Evolutionary conservation across 1,140 invertebrate genomes (phyloP), one percentile per base, ranked within the genome.

Genomic region (Caenorhabditis tropicalis): DNA sequence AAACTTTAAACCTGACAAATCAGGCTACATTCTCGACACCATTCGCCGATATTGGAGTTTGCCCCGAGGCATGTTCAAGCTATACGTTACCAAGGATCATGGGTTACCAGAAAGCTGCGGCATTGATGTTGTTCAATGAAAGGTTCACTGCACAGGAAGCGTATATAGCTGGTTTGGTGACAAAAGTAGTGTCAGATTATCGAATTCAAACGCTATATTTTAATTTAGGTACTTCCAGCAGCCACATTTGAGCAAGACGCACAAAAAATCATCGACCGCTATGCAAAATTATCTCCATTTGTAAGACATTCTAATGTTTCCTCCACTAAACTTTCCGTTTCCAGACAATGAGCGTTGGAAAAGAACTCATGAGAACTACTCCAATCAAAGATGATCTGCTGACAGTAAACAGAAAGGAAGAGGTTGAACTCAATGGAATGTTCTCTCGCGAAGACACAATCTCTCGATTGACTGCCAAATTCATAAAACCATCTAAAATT

Each of bases 141-240:
- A 84, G 53, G 29, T 43, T 84, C 19, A 79, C 83, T 4, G 83
- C 83, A 10, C 46, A 84, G 27, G 83, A 84, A 21, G 83, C 70
- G 6, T 60, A 80, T 29, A 53, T 56, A 9, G 70, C 79, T 33
- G 83, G 83, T 15, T 48, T 84, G 15, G 83, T 84, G 3, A 84
- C 83, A 31, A 79, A 84, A 33, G 83, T 83, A 70, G 39, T 6
- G 39, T 43, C 12, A 43, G n/a, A n/a, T n/a, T n/a, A n/a, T n/a
- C n/a, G n/a, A n/a, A n/a, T n/a, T n/a, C n/a, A n/a, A n/a, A n/a
- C n/a, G n/a, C n/a, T n/a, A n/a, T n/a, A n/a, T 51, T 46, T 46
- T 12, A 0, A 5, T 29, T 27, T 24, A 84, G 83, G 24, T 84
- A 12, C 24, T 84, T n/a, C 83, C 83, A 12, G 36, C 70, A n/a